phyloP scores from a whole-genome alignment of 1,140 invertebrate species.

The Bradysia coprophila region DNA sequence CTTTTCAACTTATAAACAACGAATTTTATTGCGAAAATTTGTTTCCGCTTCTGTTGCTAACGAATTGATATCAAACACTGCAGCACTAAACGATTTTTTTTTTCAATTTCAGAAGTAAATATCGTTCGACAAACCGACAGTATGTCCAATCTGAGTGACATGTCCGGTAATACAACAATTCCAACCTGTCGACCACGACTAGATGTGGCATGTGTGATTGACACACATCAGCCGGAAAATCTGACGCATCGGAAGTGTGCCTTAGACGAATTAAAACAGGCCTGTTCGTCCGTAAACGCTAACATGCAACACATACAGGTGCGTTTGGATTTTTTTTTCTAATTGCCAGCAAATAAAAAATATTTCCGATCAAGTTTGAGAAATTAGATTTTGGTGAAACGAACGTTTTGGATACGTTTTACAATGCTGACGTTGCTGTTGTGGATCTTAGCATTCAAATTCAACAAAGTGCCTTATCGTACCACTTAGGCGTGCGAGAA shows the following conservation, averaged over 20 bases:
- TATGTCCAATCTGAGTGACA: conserved; percentile 30
- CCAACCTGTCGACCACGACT: conserved; percentile 40
- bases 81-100: no score
- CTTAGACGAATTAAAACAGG: conserved; percentile 65
- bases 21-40: no score
- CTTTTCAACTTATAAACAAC: no score
- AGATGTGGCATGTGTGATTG: conserved; percentile 84
- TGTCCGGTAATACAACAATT: conserved; percentile 39
- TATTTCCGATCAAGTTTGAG: conserved; percentile 43
- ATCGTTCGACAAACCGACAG: conserved; percentile 4
- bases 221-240: conserved; percentile 52
- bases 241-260: conserved; percentile 56
- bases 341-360: neutral
- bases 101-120: neutral
- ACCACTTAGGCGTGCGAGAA: conserved; percentile 93
- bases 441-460: conserved; percentile 83
- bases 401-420: conserved; percentile 69
- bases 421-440: conserved; percentile 94
- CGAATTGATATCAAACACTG: no score
- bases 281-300: conserved; percentile 57
- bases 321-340: conserved; percentile 5
- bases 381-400: conserved; percentile 74
- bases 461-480: conserved; percentile 84
- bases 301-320: conserved; percentile 71
- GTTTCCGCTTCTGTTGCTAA: no score